A percentile compares a stretch with the other conserved stretches of the same genome.
phyloP scores from a whole-genome alignment of 2,888 invertebrate genomes.

The Tricholauxania praeusta region DNA sequence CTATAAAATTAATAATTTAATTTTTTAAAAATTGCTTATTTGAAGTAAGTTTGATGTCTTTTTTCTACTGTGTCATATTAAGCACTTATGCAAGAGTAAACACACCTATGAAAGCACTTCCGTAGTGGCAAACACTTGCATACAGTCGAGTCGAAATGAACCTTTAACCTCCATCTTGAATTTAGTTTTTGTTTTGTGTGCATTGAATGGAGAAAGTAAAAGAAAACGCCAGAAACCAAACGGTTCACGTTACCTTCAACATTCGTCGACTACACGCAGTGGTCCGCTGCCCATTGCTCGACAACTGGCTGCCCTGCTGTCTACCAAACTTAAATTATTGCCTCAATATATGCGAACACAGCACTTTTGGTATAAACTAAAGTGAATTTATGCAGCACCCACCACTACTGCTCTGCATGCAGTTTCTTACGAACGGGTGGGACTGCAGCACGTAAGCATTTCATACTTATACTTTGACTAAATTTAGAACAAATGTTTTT shows the following conservation, averaged over 20 bases:
- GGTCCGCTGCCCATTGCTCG: neutral
- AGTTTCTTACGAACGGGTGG: neutral
- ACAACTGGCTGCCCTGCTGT: neutral
- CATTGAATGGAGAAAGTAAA: neutral
- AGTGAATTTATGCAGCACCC: conserved; percentile 29
- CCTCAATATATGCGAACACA: conserved; percentile 29
- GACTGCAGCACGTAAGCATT: neutral
- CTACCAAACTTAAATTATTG: conserved; percentile 18
- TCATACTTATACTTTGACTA: neutral
- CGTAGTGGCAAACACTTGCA: conserved; percentile 23
- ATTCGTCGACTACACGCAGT: neutral
- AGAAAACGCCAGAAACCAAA: neutral
- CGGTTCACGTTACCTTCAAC: neutral
- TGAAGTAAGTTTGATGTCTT: too few relatives aligned
- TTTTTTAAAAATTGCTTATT: too few relatives aligned
- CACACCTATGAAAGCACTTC: conserved; percentile 12
- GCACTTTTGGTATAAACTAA: conserved; percentile 18
- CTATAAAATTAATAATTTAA: too few relatives aligned
- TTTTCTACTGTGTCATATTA: too few relatives aligned
- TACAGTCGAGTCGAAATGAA: conserved; percentile 12
- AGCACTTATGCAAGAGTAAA: neutral
- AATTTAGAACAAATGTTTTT: neutral
- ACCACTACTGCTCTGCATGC: neutral
- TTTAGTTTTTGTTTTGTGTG: neutral
- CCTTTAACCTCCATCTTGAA: neutral